A percentile compares a stretch with the other conserved stretches of the same genome.
Conservation (phyloP, 2,113 vertebrate genomes). For the Psittacula cyanocephala region DNA sequence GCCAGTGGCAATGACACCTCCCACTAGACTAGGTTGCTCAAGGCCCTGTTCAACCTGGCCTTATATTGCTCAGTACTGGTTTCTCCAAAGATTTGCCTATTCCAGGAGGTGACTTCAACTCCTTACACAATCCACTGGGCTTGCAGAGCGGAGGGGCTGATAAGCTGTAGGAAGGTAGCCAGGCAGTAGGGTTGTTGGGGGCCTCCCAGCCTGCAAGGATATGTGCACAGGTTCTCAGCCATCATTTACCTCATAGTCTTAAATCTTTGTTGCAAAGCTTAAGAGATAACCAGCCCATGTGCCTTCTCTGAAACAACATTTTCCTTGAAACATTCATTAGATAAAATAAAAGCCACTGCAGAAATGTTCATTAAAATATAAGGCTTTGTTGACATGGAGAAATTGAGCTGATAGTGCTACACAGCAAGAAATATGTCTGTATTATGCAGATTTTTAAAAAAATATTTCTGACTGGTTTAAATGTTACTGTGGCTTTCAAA, state of each 20-base stretch:
- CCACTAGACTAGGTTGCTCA: background rate
- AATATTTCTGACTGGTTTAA: background rate
- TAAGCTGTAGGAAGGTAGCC: background rate
- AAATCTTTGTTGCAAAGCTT: background rate
- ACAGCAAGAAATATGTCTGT: background rate
- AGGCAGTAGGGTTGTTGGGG: background rate
- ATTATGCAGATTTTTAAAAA: background rate
- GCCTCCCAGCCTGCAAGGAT: background rate
- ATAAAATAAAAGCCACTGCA: background rate
- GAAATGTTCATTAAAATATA: background rate
- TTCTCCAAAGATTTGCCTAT: background rate
- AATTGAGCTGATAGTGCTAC: background rate
- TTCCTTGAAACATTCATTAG: background rate
- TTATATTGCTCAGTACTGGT: background rate
- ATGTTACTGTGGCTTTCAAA: background rate
- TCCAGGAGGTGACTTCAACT: background rate
- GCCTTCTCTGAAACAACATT: background rate
- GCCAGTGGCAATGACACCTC: background rate
- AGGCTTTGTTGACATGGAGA: background rate
- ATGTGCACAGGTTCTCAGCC: background rate
- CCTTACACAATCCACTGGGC: background rate
- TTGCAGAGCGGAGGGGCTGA: background rate
- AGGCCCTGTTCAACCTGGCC: background rate
- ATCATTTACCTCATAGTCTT: background rate
- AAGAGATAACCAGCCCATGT: background rate